Evolutionary conservation across 2,888 invertebrate genomes (phyloP).

Genomic region (Parochlus steinenii): DNA sequence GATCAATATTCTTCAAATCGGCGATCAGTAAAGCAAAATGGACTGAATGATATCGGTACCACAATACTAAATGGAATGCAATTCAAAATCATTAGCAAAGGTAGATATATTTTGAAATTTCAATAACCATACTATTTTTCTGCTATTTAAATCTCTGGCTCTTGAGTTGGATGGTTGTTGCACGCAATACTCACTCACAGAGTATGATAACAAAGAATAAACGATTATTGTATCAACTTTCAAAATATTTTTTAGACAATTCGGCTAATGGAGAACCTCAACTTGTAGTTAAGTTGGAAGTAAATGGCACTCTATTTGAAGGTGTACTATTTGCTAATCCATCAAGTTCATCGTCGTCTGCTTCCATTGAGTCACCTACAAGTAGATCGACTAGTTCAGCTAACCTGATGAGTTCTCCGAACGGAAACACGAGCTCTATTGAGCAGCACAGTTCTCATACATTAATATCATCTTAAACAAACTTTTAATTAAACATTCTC

Average conservation of each 20-base stretch:
- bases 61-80: constrained; percentile 23
- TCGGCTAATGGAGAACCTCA: constrained; percentile 73
- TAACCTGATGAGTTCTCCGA: too few relatives aligned
- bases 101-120: constrained; percentile 32
- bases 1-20: constrained; percentile 12
- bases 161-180: background rate
- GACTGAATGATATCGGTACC: constrained; percentile 3
- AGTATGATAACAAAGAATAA: background rate
- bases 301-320: constrained; percentile 90
- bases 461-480: too few relatives aligned
- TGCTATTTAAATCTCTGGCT: constrained; percentile 2
- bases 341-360: constrained; percentile 6
- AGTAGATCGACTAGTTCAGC: too few relatives aligned
- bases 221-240: background rate
- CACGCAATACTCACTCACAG: too few relatives aligned
- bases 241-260: constrained; percentile 44
- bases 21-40: constrained; percentile 38
- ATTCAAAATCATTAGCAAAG: constrained; percentile 77
- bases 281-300: constrained; percentile 85
- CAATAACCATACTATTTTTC: background rate
- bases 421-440: too few relatives aligned
- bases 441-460: too few relatives aligned
- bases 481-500: too few relatives aligned
- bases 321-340: constrained; percentile 67
- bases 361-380: too few relatives aligned